phyloP scores from a whole-genome alignment of 23 tunicate species.

The Trididemnum clinides region DNA sequence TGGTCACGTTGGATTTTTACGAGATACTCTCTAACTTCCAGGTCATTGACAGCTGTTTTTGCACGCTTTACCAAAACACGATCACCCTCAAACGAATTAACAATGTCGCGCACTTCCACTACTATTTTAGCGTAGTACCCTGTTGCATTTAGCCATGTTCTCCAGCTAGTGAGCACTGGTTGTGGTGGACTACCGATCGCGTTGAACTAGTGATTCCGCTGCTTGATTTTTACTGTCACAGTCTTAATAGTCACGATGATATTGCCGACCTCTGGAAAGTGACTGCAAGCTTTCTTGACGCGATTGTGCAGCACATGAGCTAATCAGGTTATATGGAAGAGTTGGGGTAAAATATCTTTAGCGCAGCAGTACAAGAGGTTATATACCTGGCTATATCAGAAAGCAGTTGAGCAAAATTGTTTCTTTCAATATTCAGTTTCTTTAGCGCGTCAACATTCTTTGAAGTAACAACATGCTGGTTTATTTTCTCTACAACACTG shows the following conservation, averaged over 20 bases:
- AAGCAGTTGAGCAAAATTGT: slow-evolving; percentile 14
- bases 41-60: slow-evolving; percentile 40
- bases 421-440: slow-evolving; percentile 28
- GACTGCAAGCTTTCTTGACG: slow-evolving; percentile 52
- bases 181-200: slow-evolving; percentile 49
- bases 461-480: too few relatives aligned
- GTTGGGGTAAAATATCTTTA: slow-evolving; percentile 35
- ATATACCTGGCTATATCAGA: not conserved
- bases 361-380: slow-evolving; percentile 1
- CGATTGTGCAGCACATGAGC: slow-evolving; percentile 43
- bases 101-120: slow-evolving; percentile 40
- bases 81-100: slow-evolving; percentile 43
- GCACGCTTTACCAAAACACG: slow-evolving; percentile 57
- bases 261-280: slow-evolving; percentile 50
- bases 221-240: slow-evolving; percentile 56
- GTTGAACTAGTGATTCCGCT: slow-evolving; percentile 23
- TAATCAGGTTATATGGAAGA: slow-evolving; percentile 57
- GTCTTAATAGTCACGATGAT: slow-evolving; percentile 48
- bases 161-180: slow-evolving; percentile 39
- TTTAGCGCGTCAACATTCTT: too few relatives aligned
- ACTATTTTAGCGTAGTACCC: slow-evolving; percentile 40
- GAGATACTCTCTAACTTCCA: slow-evolving; percentile 30
- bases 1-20: slow-evolving; percentile 46
- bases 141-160: slow-evolving; percentile 19
- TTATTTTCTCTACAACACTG: too few relatives aligned